Conservation (phyloP, 2,797 vertebrate genomes). For the Callimico goeldii region DNA sequence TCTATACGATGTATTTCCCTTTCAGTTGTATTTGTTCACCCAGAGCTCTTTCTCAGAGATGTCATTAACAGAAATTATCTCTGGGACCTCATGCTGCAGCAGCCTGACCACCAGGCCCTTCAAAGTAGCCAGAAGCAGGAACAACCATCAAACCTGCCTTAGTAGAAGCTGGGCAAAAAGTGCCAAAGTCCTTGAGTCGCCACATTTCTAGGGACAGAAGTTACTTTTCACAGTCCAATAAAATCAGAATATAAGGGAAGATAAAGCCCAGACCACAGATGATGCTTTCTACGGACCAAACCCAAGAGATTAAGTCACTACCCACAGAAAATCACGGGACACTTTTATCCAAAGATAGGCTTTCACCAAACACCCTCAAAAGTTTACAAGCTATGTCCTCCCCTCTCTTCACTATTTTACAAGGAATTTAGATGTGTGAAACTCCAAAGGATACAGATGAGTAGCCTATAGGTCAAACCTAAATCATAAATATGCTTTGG, state of each 20-base stretch:
- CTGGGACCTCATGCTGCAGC: neutral
- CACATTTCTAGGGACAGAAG: conserved; percentile 5
- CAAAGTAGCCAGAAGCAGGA: neutral
- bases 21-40: neutral
- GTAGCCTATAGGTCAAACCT: neutral
- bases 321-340: neutral
- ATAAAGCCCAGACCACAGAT: neutral
- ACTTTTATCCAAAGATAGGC: neutral
- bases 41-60: neutral
- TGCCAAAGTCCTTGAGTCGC: neutral
- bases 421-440: conserved; percentile 9
- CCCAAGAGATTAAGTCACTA: neutral
- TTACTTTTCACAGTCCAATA: neutral
- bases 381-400: neutral
- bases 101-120: neutral
- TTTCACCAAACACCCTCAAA: conserved; percentile 25
- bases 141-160: neutral
- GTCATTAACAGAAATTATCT: neutral
- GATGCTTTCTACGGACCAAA: neutral
- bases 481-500: neutral
- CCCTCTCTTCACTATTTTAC: neutral
- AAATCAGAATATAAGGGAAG: neutral
- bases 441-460: conserved; percentile 22
- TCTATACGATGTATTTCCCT: conserved; percentile 17
- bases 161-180: neutral